These are phyloP conservation scores for Spermophilus dauricus DNA, from an alignment of 2,113 vertebrate genomes.

Conservation along the genomic window DNA sequence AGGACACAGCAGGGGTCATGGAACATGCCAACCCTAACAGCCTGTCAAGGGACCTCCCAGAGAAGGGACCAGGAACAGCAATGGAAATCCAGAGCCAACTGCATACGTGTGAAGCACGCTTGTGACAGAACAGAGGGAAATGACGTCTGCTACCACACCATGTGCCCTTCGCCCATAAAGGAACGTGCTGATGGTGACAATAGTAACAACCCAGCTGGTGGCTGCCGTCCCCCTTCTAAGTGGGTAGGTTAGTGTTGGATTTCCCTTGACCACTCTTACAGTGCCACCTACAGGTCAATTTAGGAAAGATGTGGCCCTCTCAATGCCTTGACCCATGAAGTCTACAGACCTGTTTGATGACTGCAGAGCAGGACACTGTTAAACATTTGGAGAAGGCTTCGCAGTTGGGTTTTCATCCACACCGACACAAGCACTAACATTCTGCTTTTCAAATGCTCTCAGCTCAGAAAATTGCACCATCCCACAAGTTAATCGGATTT, in stretches of 20 bases:
- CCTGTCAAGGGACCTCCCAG: too few species aligned
- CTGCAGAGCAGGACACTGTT: background rate
- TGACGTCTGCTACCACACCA: background rate
- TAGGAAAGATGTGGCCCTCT: background rate
- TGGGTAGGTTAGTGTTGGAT: too few species aligned
- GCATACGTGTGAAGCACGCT: background rate
- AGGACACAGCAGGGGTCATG: background rate
- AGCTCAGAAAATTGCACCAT: slow-evolving; percentile 19
- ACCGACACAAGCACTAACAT: background rate
- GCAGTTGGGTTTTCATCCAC: background rate
- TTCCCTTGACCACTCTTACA: slow-evolving; percentile 5
- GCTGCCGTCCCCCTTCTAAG: background rate
- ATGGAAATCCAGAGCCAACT: background rate
- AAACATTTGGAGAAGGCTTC: slow-evolving; percentile 13
- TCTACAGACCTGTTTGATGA: background rate
- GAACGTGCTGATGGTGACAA: background rate
- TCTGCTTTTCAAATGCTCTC: background rate
- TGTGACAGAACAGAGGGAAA: too few species aligned
- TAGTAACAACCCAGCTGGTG: background rate
- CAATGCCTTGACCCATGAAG: background rate
- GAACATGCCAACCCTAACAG: background rate
- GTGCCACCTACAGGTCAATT: slow-evolving; percentile 64
- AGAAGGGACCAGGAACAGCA: background rate
- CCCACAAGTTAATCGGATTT: slow-evolving; percentile 75
- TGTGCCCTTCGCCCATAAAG: background rate